Evolutionary conservation across 2,797 vertebrate genomes (phyloP).

Genomic region (Steatocranus sp.): DNA sequence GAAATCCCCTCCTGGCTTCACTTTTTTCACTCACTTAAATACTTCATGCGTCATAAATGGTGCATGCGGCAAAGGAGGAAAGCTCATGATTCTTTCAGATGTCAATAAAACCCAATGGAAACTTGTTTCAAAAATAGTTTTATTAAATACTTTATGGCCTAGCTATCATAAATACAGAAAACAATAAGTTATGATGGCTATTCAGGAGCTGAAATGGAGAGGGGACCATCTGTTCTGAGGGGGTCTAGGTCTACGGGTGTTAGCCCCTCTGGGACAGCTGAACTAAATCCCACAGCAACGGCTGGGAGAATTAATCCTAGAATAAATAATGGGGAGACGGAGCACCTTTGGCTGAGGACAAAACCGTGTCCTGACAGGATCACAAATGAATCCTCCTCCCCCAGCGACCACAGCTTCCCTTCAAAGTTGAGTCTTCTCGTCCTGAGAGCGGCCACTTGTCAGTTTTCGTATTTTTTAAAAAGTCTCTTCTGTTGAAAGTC

Average conservation of each 20-base stretch:
- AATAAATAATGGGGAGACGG: slow-evolving; percentile 62
- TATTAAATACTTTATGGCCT: slow-evolving; percentile 40
- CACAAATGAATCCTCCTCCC: slow-evolving; percentile 30
- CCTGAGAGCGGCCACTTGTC: background rate
- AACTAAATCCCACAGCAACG: slow-evolving; percentile 68
- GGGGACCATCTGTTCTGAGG: slow-evolving; percentile 69
- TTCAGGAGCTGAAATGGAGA: background rate
- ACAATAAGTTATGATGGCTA: slow-evolving; percentile 34
- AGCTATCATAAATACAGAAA: slow-evolving; percentile 46
- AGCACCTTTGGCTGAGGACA: slow-evolving; percentile 48
- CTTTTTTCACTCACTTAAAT: slow-evolving; percentile 22
- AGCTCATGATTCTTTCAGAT: background rate
- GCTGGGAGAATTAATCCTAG: slow-evolving; percentile 68
- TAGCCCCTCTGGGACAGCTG: slow-evolving; percentile 63
- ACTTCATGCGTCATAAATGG: slow-evolving; percentile 16
- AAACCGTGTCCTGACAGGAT: slow-evolving; percentile 46
- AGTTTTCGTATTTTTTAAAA: background rate
- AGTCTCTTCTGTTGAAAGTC: slow-evolving; percentile 54
- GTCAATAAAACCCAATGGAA: background rate
- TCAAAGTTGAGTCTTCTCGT: background rate
- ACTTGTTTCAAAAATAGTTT: slow-evolving; percentile 44
- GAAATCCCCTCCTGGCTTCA: slow-evolving; percentile 17
- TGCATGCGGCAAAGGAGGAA: background rate
- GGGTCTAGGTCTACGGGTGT: slow-evolving; percentile 22
- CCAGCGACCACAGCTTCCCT: slow-evolving; percentile 4